Evolutionary conservation across 2,113 vertebrate species (phyloP), one percentile per base, ranked within the genome.

Genomic region (Probosciger aterrimus): DNA sequence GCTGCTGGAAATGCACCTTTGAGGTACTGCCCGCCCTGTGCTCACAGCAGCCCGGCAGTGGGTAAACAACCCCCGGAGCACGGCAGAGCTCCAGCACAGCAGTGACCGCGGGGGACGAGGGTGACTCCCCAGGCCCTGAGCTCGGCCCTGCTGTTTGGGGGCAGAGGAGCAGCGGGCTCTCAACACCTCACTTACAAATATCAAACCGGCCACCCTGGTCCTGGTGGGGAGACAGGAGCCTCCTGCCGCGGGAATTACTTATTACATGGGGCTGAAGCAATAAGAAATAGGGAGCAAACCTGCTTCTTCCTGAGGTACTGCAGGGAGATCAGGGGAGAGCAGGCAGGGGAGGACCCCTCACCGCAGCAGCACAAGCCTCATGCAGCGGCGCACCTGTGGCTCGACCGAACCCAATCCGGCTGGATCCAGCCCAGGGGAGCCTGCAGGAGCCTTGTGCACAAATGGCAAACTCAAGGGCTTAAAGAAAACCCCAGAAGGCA

Each of bases 221-320:
- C 24, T 1, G 2, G 3, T 2, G 0, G 33, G 64, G 39, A 25
- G 10, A 49, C 31, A 8, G 0, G 3, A 23, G 15, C 2, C 10
- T 44, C 55, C 18, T 13, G 30, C 39, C 69, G 4, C 6, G 57
- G 15, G 33, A 35, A 35, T 7, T 59, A 14, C 33, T 15, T 59
- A 35, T 24, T 35, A 33, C 33, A 16, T 59, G 3, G n/a, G n/a
- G 24, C n/a, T 1, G 1, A 43, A 27, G 59, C 7, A 5, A 1
- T 12, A 4, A 10, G 19, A 59, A 39, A 84, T 27, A 23, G 35
- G 62, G 43, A 53, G 15, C 4, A 12, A 10, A 74, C 3, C 24
- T 10, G 8, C 50, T 43, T 24, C 67, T 71, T 17, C 31, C 5
- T 0, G 10, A 28, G 28, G 20, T 2, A 0, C 30, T 18, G 14